Evolutionary conservation across 1,140 invertebrate genomes (phyloP), one percentile per base, ranked within the genome.

Genomic region (Drosophila subobscura): DNA sequence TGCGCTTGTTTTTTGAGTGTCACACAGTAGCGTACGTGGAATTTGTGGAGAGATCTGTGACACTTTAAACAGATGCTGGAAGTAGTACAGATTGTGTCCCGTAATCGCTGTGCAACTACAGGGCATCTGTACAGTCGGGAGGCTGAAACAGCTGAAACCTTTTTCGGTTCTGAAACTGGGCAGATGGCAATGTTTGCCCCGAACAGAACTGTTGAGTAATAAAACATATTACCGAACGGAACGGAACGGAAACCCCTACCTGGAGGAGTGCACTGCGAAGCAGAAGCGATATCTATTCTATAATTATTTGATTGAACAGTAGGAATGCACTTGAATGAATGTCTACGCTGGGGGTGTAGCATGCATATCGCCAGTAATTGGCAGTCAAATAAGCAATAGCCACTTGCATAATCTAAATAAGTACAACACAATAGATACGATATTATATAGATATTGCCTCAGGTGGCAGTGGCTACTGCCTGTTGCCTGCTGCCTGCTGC

Each of bases 351-450:
- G 1, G 33, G 54, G 22, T 33, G 33, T 67, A 64, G 63, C 65
- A 68, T 68, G 65, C 61, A 68, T 68, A 67, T 67, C n/a, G 64
- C 4, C 59, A 16, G 64, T 70, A 70, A 70, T 70, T 68, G 66
- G 50, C 50, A 40, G 50, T 47, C 66, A 70, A 56, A 68, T 70
- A 50, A 64, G 64, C 56, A 68, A 70, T 70, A 56, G 66, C 3
- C 64, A 33, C 14, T 70, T 70, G 7, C 66, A 70, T 56, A 70
- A 70, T 56, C 66, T 51, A 49, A 41, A 41, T n/a, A 49, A 49
- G 51, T 49, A 42, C 42, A 47, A 51, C 29, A 42, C 41, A 37
- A 53, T 7, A 50, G 23, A 50, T 50, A 25, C 23, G 4, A 37
- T 55, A 55, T 55, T 55, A n/a, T 20, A 55, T 55, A 22, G 40